These are phyloP conservation scores for Varanus salvator DNA, from an alignment of 2,113 vertebrate genomes.

Conservation along the genomic window DNA sequence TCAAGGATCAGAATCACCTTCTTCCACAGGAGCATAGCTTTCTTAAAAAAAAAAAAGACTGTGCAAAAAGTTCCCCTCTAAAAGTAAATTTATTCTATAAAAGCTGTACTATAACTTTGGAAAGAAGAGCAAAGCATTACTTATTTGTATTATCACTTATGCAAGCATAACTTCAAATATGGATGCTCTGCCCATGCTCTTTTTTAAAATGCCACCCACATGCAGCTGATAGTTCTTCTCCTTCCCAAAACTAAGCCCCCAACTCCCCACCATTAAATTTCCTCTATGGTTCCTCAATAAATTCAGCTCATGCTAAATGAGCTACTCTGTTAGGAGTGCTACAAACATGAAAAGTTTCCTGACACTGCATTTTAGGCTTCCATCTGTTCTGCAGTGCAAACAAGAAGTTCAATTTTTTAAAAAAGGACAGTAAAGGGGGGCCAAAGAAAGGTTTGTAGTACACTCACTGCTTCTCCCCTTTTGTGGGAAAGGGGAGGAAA, in stretches of 20 bases:
- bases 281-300: not conserved
- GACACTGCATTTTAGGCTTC: constrained; percentile 47
- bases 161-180: not conserved
- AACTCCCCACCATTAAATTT: constrained; percentile 14
- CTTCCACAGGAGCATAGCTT: no score
- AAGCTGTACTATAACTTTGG: not conserved
- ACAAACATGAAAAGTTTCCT: constrained; percentile 25
- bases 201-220: not conserved
- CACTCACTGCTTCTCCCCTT: not conserved
- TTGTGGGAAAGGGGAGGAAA: constrained; percentile 8
- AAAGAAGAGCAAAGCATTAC: not conserved
- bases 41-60: not conserved
- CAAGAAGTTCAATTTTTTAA: constrained; percentile 34
- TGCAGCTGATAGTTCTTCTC: constrained; percentile 32
- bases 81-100: not conserved
- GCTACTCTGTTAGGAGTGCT: constrained; percentile 34
- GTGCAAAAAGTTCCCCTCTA: not conserved
- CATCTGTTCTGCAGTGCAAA: constrained; percentile 32
- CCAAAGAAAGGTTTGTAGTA: constrained; percentile 23
- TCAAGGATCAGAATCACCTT: no score
- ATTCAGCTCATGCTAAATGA: constrained; percentile 30
- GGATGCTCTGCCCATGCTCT: constrained; percentile 4
- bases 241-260: constrained; percentile 23
- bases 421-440: not conserved
- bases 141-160: not conserved